Evolutionary conservation across 2,113 vertebrate genomes (phyloP).

Genomic region (Carlito syrichta): DNA sequence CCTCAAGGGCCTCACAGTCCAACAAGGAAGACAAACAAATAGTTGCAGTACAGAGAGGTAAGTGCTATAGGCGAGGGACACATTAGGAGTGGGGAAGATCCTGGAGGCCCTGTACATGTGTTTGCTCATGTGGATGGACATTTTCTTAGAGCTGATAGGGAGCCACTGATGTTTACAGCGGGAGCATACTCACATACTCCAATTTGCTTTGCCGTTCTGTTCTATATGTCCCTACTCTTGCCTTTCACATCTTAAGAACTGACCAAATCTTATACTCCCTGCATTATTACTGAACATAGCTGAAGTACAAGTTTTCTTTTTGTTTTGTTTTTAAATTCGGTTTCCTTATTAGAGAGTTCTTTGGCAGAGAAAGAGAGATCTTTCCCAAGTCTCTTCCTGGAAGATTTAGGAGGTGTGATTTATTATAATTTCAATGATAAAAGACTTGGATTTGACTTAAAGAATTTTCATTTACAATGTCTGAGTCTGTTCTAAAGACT

Average conservation of each 20-base stretch:
- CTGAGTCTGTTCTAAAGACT: slow-evolving; percentile 5
- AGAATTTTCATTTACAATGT: neutral
- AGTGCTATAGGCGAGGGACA: neutral
- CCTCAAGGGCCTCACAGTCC: neutral
- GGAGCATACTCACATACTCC: neutral
- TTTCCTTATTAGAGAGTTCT: neutral
- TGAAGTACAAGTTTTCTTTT: neutral
- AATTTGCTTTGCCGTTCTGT: neutral
- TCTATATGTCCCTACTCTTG: neutral
- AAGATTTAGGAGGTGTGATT: slow-evolving; percentile 30
- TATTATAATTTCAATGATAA: slow-evolving; percentile 33
- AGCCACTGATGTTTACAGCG: neutral
- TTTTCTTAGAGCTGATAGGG: neutral
- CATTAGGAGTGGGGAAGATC: neutral
- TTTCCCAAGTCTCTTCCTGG: neutral
- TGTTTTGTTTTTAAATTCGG: neutral
- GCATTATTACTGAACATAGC: neutral
- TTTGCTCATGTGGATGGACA: neutral
- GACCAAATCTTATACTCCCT: neutral
- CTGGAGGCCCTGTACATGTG: too few species aligned
- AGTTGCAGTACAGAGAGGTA: neutral
- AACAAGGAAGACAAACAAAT: neutral
- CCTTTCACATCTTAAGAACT: neutral
- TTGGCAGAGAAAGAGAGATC: neutral
- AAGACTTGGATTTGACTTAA: slow-evolving; percentile 31